Evolutionary conservation across 2,113 vertebrate genomes (phyloP).

Genomic region (Tyrannus savana): DNA sequence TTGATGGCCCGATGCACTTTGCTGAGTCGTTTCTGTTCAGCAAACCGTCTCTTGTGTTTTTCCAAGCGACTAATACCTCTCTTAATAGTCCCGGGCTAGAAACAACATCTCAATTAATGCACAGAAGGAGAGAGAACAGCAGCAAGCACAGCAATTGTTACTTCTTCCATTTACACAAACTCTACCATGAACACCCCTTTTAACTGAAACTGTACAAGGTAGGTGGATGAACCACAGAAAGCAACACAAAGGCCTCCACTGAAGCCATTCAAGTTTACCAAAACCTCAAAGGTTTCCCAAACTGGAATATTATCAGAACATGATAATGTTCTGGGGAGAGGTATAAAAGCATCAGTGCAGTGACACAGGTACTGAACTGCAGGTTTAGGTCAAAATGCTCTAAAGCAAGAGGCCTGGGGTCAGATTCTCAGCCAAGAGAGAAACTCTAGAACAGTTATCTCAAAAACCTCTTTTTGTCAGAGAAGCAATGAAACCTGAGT

Average conservation of each 20-base stretch:
- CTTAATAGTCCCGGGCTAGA: conserved; percentile 85
- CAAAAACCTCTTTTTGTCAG: background rate
- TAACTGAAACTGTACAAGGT: background rate
- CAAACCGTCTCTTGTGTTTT: conserved; percentile 94
- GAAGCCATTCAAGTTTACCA: background rate
- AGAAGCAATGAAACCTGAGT: background rate
- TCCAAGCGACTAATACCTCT: conserved; percentile 91
- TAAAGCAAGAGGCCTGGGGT: background rate
- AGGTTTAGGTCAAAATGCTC: background rate
- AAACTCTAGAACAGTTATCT: background rate
- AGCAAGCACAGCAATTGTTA: conserved; percentile 54
- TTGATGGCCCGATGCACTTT: conserved; percentile 88
- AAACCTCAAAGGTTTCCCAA: background rate
- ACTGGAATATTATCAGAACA: background rate
- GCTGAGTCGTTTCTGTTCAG: conserved; percentile 86
- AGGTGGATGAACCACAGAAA: background rate
- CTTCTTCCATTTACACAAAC: background rate
- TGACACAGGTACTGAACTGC: background rate
- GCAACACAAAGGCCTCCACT: background rate
- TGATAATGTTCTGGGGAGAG: background rate
- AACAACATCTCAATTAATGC: conserved; percentile 73
- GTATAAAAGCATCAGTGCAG: background rate
- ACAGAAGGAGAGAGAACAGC: conserved; percentile 65
- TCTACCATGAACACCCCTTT: background rate
- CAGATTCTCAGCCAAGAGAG: background rate